Evolutionary conservation across 1,140 invertebrate genomes (phyloP), one percentile per base, ranked within the genome.

Genomic region (Bombus impatiens): DNA sequence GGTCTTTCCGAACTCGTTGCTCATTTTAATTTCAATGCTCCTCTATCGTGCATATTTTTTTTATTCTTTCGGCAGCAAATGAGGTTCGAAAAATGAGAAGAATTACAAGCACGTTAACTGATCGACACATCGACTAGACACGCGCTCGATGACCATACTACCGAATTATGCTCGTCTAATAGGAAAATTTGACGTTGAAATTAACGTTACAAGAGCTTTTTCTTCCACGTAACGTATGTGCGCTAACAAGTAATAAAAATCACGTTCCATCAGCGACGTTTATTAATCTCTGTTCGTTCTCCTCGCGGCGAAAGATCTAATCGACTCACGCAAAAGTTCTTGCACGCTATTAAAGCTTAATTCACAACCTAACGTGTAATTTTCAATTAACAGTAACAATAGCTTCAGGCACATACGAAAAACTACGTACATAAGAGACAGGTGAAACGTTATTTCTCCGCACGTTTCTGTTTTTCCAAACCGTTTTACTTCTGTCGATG

Each of bases 401-500:
- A 22, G 0, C 32, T 10, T 37, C 18, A 3, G 15, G 35, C 65
- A 10, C n/a, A 5, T 53, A 53, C 0, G n/a, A 15, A 18, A 15
- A 65, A 6, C 1, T 65, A 65, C 13, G 12, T 32, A 65, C 18
- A 12, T 13, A 65, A 65, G 12, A 4, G 2, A 6, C 28, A 65
- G 3, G 12, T 8, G n/a, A 18, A 18, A 67, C 13, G 15, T 32
- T 15, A 10, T 67, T 32, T 32, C 62, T 18, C 62, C 13, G 0
- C n/a, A 8, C 6, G 6, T 67, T 32, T 8, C n/a, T 18, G 2
- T 8, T 67, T 32, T 8, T 32, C 10, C 28, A 32, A 32, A 5
- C 0, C n/a, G n/a, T 32, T 12, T 18, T n/a, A 2, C 13, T 2
- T 15, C 32, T 0, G 18, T 22, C 0, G 18, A 53, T 53, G 47